Evolutionary conservation across 1,140 invertebrate species (phyloP).

Genomic region (Scaptomyza hsui): DNA sequence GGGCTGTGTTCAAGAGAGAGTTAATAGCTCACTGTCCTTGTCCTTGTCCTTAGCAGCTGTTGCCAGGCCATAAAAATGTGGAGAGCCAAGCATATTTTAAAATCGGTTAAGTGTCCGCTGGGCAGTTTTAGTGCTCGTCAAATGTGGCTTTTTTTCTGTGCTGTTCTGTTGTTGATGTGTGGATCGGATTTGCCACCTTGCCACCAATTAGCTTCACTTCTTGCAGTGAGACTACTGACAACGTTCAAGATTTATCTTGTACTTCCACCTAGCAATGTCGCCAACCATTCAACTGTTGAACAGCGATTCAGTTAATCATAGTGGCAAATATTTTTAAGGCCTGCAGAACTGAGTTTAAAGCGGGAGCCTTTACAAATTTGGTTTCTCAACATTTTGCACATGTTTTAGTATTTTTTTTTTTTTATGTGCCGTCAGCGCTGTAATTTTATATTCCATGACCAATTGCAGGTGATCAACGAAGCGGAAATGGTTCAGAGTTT

Average conservation of each 20-base stretch:
- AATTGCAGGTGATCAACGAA: constrained; percentile 47
- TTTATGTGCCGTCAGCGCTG: constrained; percentile 21
- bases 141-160: constrained; percentile 3
- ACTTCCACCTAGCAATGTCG: neutral
- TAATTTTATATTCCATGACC: constrained; percentile 61
- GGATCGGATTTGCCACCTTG: constrained; percentile 15
- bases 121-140: constrained; percentile 54
- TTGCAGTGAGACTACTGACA: constrained; percentile 48
- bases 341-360: neutral
- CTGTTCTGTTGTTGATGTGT: neutral
- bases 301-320: too few species aligned
- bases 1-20: constrained; percentile 9
- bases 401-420: constrained; percentile 37
- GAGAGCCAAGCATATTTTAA: constrained; percentile 68
- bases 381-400: constrained; percentile 36
- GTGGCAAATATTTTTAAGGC: too few species aligned
- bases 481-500: constrained; percentile 68
- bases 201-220: constrained; percentile 54
- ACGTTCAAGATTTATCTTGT: too few species aligned
- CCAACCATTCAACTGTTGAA: neutral
- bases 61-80: constrained; percentile 54
- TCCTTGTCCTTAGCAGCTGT: constrained; percentile 40
- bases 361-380: constrained; percentile 43
- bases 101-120: constrained; percentile 69
- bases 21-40: constrained; percentile 29